These are phyloP conservation scores for Epinotia brunnichana DNA, from an alignment of 2,888 invertebrate species.

Conservation along the genomic window DNA sequence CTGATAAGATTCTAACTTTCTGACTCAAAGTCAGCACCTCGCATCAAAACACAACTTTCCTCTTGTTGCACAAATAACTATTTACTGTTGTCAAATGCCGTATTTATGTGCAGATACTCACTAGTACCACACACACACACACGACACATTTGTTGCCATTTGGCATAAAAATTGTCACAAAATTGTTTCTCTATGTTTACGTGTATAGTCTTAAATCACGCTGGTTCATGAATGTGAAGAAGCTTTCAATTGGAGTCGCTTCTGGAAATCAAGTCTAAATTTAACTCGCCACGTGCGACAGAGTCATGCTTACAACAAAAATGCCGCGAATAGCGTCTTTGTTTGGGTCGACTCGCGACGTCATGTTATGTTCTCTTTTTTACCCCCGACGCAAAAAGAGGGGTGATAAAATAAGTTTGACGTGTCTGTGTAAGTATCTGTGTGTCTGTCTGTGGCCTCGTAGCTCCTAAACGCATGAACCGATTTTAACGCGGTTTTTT, in stretches of 20 bases:
- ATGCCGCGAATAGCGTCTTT: constrained; percentile 13
- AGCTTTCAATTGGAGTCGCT: constrained; percentile 15
- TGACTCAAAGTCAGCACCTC: too few relatives aligned
- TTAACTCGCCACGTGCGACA: constrained; percentile 20
- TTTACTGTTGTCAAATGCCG: too few relatives aligned
- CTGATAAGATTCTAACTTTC: too few relatives aligned
- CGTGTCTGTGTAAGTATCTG: neutral
- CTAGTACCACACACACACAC: too few relatives aligned
- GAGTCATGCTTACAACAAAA: constrained; percentile 15
- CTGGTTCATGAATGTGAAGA: neutral
- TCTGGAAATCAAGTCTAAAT: constrained; percentile 26
- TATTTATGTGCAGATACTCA: too few relatives aligned
- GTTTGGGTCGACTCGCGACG: constrained; percentile 6
- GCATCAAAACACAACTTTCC: too few relatives aligned
- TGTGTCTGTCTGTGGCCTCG: too few relatives aligned
- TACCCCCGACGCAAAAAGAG: too few relatives aligned
- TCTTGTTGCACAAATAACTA: too few relatives aligned
- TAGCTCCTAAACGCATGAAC: too few relatives aligned
- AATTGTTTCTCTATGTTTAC: neutral
- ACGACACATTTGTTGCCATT: too few relatives aligned
- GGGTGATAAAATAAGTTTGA: neutral
- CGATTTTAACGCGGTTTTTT: too few relatives aligned
- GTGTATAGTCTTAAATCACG: neutral
- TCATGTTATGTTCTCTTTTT: neutral
- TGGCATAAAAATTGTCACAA: neutral